These are phyloP conservation scores for Autographa pulchrina DNA, from an alignment of 2,888 invertebrate species.

Conservation along the genomic window DNA sequence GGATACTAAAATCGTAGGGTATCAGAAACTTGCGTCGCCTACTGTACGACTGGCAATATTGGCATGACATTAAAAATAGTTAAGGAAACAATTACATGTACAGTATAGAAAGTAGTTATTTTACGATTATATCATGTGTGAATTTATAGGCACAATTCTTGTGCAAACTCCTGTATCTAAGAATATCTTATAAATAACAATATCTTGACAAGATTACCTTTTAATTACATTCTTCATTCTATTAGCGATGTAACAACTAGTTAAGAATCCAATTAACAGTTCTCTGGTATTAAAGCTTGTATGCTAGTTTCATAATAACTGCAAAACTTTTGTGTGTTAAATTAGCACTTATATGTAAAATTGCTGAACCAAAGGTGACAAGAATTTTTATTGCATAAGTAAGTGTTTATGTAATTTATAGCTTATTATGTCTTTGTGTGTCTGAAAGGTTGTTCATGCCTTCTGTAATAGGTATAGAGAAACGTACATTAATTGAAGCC, in stretches of 20 bases:
- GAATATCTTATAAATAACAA: background rate
- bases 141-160: background rate
- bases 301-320: constrained; percentile 44
- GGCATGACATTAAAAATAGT: too few species aligned
- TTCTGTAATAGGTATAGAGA: background rate
- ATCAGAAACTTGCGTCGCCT: too few species aligned
- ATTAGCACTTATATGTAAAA: constrained; percentile 49
- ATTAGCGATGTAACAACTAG: constrained; percentile 24
- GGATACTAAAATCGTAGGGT: too few species aligned
- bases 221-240: constrained; percentile 20
- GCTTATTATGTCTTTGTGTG: background rate
- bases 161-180: background rate
- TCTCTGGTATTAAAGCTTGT: constrained; percentile 40
- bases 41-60: too few species aligned
- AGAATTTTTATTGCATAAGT: constrained; percentile 37
- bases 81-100: too few species aligned
- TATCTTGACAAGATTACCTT: background rate
- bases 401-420: constrained; percentile 1
- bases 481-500: background rate
- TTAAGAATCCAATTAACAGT: constrained; percentile 41
- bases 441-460: background rate
- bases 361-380: constrained; percentile 25
- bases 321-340: constrained; percentile 38
- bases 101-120: too few species aligned
- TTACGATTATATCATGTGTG: too few species aligned